Percentiles rank a stretch among this genome's conserved stretches.
Evolutionary conservation across 2,797 vertebrate species (phyloP).

Genomic region (Pseudopleuronectes americanus): DNA sequence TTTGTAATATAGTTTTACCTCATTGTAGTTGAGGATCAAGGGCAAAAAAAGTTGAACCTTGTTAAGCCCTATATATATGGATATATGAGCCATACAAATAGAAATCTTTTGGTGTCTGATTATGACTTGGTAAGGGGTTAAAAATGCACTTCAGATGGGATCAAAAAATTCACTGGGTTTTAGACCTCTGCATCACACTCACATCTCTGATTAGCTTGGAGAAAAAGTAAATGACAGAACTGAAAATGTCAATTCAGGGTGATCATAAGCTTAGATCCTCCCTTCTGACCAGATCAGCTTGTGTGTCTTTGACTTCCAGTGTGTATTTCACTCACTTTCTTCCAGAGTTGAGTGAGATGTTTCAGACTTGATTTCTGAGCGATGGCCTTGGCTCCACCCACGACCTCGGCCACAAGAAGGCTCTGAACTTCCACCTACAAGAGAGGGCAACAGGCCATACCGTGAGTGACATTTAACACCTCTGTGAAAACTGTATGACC

Average conservation of each 20-base stretch:
- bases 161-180: too few relatives aligned
- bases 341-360: slow-evolving; percentile 90
- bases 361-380: slow-evolving; percentile 88
- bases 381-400: slow-evolving; percentile 91
- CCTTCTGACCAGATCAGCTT: not conserved
- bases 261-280: not conserved
- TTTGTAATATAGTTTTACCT: too few relatives aligned
- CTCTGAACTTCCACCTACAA: slow-evolving; percentile 95
- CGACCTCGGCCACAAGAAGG: slow-evolving; percentile 90
- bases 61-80: too few relatives aligned
- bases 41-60: too few relatives aligned
- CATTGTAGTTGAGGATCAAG: too few relatives aligned
- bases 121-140: too few relatives aligned
- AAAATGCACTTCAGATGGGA: too few relatives aligned
- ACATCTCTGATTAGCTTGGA: too few relatives aligned
- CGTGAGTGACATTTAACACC: not conserved
- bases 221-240: too few relatives aligned
- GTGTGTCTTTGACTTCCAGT: not conserved
- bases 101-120: too few relatives aligned
- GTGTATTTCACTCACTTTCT: slow-evolving; percentile 82
- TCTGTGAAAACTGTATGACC: not conserved
- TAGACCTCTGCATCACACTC: too few relatives aligned
- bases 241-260: not conserved
- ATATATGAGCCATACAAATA: too few relatives aligned
- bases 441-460: slow-evolving; percentile 2